Base-by-base conservation (phyloP, 2,888 invertebrate genomes). In the Noctuana brunneofusca region DNA sequence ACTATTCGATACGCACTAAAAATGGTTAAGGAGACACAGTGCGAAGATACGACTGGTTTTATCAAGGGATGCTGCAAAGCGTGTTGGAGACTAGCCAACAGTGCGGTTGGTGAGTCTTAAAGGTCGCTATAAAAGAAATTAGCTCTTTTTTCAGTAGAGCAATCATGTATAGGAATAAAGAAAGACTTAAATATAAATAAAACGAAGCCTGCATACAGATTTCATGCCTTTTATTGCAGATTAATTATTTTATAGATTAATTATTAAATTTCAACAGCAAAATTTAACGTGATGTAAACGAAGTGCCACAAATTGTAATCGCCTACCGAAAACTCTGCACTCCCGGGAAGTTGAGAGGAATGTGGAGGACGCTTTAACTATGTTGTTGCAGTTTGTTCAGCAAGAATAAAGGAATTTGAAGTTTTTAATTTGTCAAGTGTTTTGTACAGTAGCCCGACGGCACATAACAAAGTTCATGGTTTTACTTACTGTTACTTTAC, bases 71-170 rank as follows among this genome's bases (percentile, higher is more conserved):
- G 41, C 41, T 43, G 8, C 9, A 11, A 43, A 43, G 2, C 41
- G 41, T 18, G 9, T 43, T 43, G 41, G 41, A 43, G 16, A 18
- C 14, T 18, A 9, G 41, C 41, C 41, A 43, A 11, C 27, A 27
- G 43, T 46, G 43, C 56, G 56, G 43, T 56, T 27, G 18, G 16
- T 18, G 43, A 18, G 43, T 46, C 27, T 27, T 46, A 3, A 30
- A 16, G 27, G 27, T 18, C 3, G 43, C 56, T 30, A 43, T 43
- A 43, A 46, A 56, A 56, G 30, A 18, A 56, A 46, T 56, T 43
- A 56, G 43, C 14, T 12, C 43, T 18, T 43, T 12, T 46, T 43
- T 16, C 43, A 43, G 55, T 16, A 16, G 16, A 2, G 43, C 24
- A 55, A 55, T 43, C 43, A 55, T 27, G 27, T 49, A 22, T n/a